These are phyloP conservation scores for Torymus auratus DNA, from an alignment of 2,888 invertebrate genomes.

Conservation along the genomic window DNA sequence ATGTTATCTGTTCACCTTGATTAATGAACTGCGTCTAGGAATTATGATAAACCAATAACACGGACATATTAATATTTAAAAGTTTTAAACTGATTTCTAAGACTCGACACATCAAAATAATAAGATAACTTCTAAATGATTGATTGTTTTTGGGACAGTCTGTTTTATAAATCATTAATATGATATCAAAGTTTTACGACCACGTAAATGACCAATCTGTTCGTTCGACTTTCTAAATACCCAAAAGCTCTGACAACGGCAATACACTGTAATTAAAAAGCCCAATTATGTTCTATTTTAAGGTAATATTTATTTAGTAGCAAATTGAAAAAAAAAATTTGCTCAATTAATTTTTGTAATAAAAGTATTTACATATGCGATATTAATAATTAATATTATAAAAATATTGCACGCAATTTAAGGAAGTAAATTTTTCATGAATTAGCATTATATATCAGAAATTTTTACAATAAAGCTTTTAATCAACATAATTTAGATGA, in stretches of 20 bases:
- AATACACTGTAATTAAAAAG: not conserved
- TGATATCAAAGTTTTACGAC: constrained; percentile 8
- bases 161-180: constrained; percentile 9
- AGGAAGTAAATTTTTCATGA: too few species aligned
- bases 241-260: not conserved
- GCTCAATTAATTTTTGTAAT: too few species aligned
- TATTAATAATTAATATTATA: too few species aligned
- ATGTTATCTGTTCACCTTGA: not conserved
- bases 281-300: not conserved
- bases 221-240: constrained; percentile 8
- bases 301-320: too few species aligned
- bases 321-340: too few species aligned
- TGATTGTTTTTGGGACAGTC: too few species aligned
- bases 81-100: constrained; percentile 16
- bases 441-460: too few species aligned
- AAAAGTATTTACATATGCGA: too few species aligned
- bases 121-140: not conserved
- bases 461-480: too few species aligned
- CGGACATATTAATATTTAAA: not conserved
- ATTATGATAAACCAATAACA: not conserved
- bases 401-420: too few species aligned
- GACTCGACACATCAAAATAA: constrained; percentile 10
- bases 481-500: too few species aligned
- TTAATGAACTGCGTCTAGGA: constrained; percentile 2
- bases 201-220: constrained; percentile 2